phyloP scores from a whole-genome alignment of 1,140 invertebrate species.

The Ctenoplectra terminalis region DNA sequence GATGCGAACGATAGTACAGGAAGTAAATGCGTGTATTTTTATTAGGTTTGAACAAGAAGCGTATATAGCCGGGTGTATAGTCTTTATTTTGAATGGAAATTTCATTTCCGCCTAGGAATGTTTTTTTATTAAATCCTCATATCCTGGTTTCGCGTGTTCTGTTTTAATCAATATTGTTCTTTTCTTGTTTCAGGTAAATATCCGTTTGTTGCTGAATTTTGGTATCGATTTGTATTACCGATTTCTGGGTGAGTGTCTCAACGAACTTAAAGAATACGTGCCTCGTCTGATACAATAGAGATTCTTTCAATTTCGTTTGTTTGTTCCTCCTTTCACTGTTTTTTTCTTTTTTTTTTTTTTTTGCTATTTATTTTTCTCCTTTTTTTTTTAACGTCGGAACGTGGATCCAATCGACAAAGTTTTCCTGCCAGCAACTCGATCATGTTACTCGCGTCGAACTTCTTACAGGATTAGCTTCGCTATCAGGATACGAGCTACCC shows the following conservation, averaged over 20 bases:
- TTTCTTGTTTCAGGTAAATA: constrained; percentile 38
- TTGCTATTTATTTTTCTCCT: not conserved
- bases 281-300: not conserved
- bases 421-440: not conserved
- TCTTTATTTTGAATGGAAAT: not conserved
- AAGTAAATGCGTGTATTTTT: not conserved
- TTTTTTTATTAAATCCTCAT: not conserved
- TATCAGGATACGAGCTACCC: constrained; percentile 17
- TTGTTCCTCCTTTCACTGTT: not conserved
- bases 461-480: constrained; percentile 36
- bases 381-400: not conserved
- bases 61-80: not conserved
- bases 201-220: too few species aligned
- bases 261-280: not conserved
- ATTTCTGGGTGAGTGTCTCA: constrained; percentile 8
- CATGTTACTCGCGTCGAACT: constrained; percentile 30
- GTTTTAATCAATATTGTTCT: too few species aligned
- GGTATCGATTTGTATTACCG: not conserved
- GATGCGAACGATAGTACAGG: not conserved
- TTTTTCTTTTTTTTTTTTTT: not conserved
- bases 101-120: not conserved
- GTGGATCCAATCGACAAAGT: constrained; percentile 37
- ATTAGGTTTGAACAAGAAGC: not conserved
- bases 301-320: not conserved
- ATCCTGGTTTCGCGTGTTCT: too few species aligned